phyloP scores from a whole-genome alignment of 2,113 vertebrate genomes.

The Nesospiza acunhae region DNA sequence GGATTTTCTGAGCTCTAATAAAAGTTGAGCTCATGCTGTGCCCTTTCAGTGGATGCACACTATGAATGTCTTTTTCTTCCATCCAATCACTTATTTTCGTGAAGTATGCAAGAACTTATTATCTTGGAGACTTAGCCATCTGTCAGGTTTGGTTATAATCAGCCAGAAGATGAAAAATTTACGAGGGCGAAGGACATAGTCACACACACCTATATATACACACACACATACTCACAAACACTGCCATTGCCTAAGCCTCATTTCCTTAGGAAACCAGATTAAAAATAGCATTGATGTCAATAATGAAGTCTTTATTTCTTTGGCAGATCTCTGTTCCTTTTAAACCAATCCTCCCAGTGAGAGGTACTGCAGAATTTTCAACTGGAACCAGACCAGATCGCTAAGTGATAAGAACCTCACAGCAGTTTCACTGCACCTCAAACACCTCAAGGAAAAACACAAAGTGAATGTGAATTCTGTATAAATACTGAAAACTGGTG shows the following conservation, averaged over 20 bases:
- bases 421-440: constrained; percentile 63
- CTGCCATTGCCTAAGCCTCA: constrained; percentile 28
- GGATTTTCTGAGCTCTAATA: background rate
- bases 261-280: constrained; percentile 69
- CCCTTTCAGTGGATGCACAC: background rate
- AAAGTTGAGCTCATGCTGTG: background rate
- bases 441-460: constrained; percentile 63
- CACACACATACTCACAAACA: background rate
- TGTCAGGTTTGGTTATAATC: constrained; percentile 43
- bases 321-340: constrained; percentile 55
- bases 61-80: background rate
- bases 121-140: background rate
- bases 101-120: background rate
- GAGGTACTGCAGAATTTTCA: constrained; percentile 47
- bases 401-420: constrained; percentile 70
- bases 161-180: constrained; percentile 29
- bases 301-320: constrained; percentile 66
- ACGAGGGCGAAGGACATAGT: background rate
- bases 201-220: constrained; percentile 14
- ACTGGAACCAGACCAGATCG: constrained; percentile 55
- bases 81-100: background rate
- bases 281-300: constrained; percentile 66
- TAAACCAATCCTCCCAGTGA: constrained; percentile 65
- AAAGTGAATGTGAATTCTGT: constrained; percentile 48
- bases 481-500: constrained; percentile 21